Base-by-base conservation (phyloP, 2,797 vertebrate species). In the Setipinna tenuifilis region DNA sequence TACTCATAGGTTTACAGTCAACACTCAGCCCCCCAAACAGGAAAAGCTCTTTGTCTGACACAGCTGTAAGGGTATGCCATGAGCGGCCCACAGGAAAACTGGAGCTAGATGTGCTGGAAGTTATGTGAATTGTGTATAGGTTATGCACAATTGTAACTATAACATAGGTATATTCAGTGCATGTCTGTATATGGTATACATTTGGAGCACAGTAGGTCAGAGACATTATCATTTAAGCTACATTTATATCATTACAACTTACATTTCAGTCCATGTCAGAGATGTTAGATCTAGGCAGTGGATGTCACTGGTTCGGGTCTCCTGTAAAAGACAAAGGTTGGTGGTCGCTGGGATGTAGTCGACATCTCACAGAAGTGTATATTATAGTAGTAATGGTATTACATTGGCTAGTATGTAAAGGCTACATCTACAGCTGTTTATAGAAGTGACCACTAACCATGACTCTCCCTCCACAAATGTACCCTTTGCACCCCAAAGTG, bases 261-360 rank as follows among this genome's bases (percentile, higher is more conserved):
- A 98, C 98, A 97, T 96, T 96, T 98, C 97, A 91, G 97, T 96
- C 98, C 98, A 99, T 1, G 94, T 96, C 97, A 97, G 98, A 0
- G 97, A 94, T 84, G 98, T 95, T 88, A 99, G 93, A 90, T 98
- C 96, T 85, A 99, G 92, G 92, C 94, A 97, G 92, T 97, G 96
- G 90, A 99, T 93, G 90, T 99, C 97, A 93, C 93, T 97, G 89
- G 96, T 97, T 88, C 98, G 96, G 31, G 97, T 97, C 96, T 98
- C 97, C 98, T 99, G 93, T 58, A 94, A 93, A 86, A 44, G 0
- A 59, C 3, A 6, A 78, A 41, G 16, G 35, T 17, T 17, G 35
- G 35, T 54, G 50, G 50, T 54, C 50, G 14, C 14, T 9, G 50
- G 7, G 7, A 54, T 54, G 14, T 9, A 19, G 7, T 78, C 7